Evolutionary conservation across 2,888 invertebrate genomes (phyloP), one percentile per base, ranked within the genome.

Genomic region (Spialia ferax): DNA sequence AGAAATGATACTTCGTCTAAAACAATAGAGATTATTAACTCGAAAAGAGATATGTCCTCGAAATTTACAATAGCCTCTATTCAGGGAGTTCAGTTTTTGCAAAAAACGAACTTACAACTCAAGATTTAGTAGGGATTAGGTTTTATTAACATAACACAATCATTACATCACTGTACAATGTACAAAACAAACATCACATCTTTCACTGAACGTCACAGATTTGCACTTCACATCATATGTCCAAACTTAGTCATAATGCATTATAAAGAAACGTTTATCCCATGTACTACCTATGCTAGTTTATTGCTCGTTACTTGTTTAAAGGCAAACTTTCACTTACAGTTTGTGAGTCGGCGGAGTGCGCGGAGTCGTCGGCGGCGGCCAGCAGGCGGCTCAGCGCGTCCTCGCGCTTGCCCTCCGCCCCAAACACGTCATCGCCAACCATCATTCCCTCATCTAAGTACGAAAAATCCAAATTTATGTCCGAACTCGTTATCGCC

Each of bases 401-500:
- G 72, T 89, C 88, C 74, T 85, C 84, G 15, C 84, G 82, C 74
- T 86, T 85, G 63, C 70, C 68, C 64, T 86, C 88, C 35, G 82
- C 82, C 8, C 78, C 73, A 77, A 90, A 91, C 73, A 88, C 91
- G 68, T 93, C 94, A 75, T 93, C 94, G 0, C 87, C 92, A 29
- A 93, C 92, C 38, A 93, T 81, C 83, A 94, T 85, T 60, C 88
- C 86, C 74, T 93, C 94, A 71, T 94, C 93, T 70, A 94, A 79
- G 76, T 94, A 94, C 72, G 94, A 89, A 78, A 94, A 90, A 72
- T 94, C 94, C 72, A 95, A 80, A 75, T 94, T 93, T 57, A 95
- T 94, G 57, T 94, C 94, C 0, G 94, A 85, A 48, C 94, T 86
- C 54, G 90, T 91, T 68, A 95, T 89, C 48, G 94, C 94, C 22